Conservation (phyloP, 1,140 invertebrate genomes). For the Zaprionus gabonicus region DNA sequence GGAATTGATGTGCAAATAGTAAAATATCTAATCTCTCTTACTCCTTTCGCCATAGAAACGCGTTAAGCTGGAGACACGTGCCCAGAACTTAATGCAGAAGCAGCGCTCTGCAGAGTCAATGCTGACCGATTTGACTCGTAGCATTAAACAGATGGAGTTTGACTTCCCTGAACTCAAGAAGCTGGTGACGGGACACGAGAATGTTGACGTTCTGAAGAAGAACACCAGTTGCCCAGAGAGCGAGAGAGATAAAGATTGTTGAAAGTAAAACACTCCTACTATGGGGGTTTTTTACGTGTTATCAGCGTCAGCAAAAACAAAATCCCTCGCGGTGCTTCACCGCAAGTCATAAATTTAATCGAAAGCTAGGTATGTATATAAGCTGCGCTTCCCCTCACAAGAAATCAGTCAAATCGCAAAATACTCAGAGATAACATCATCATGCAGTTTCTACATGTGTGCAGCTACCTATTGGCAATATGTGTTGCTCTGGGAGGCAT, state of each 20-base stretch:
- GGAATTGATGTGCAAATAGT: not conserved
- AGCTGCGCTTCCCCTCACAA: not conserved
- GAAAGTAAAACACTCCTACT: not conserved
- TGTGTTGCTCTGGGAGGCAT: slow-evolving; percentile 24
- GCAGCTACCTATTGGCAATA: slow-evolving; percentile 46
- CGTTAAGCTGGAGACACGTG: not conserved
- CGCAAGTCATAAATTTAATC: not conserved
- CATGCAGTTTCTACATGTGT: slow-evolving; percentile 58
- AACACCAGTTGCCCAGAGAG: not conserved
- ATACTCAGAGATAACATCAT: not conserved
- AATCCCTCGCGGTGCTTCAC: slow-evolving; percentile 47
- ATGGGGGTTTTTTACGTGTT: slow-evolving; percentile 35
- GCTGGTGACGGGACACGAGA: not conserved
- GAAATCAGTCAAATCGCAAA: slow-evolving; percentile 12
- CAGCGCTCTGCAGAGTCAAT: slow-evolving; percentile 44
- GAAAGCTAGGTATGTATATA: slow-evolving; percentile 54
- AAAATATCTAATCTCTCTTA: not conserved
- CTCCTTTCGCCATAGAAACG: slow-evolving; percentile 38
- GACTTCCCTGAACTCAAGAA: slow-evolving; percentile 24
- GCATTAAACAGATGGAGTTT: slow-evolving; percentile 59
- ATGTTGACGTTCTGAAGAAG: not conserved
- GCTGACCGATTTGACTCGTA: slow-evolving; percentile 56
- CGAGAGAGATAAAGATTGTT: not conserved
- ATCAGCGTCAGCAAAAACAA: slow-evolving; percentile 28
- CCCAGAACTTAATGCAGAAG: slow-evolving; percentile 8